phyloP scores from a whole-genome alignment of 2,113 vertebrate species.

The Lagopus leucura region DNA sequence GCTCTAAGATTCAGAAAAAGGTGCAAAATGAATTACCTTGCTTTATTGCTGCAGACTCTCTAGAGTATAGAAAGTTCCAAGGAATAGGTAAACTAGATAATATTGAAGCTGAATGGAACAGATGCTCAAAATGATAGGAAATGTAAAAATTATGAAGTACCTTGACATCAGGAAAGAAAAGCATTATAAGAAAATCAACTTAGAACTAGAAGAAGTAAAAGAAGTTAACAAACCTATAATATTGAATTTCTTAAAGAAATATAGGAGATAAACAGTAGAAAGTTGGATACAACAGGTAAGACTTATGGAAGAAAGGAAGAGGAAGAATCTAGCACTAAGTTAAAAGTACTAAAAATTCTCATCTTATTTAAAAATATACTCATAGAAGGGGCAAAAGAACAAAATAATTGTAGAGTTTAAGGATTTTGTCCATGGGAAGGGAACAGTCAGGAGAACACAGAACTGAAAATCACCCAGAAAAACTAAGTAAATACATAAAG shows the following conservation, averaged over 20 bases:
- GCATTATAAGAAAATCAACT: neutral
- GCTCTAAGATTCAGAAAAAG: neutral
- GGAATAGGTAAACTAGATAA: neutral
- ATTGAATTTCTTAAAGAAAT: neutral
- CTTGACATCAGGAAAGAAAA: neutral
- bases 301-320: neutral
- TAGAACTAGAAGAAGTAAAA: neutral
- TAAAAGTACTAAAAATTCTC: neutral
- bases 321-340: neutral
- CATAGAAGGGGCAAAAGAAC: neutral
- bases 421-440: neutral
- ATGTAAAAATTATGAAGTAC: neutral
- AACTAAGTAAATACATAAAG: neutral
- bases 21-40: neutral
- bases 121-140: neutral
- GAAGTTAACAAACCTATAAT: neutral
- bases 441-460: neutral
- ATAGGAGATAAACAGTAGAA: neutral
- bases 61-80: neutral
- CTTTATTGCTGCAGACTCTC: neutral
- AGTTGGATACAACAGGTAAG: neutral
- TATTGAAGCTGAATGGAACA: neutral
- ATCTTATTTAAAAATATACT: neutral
- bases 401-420: neutral
- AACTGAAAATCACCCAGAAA: neutral